Evolutionary conservation across 2,113 vertebrate genomes (phyloP).

Genomic region (Tympanuchus pallidicinctus): DNA sequence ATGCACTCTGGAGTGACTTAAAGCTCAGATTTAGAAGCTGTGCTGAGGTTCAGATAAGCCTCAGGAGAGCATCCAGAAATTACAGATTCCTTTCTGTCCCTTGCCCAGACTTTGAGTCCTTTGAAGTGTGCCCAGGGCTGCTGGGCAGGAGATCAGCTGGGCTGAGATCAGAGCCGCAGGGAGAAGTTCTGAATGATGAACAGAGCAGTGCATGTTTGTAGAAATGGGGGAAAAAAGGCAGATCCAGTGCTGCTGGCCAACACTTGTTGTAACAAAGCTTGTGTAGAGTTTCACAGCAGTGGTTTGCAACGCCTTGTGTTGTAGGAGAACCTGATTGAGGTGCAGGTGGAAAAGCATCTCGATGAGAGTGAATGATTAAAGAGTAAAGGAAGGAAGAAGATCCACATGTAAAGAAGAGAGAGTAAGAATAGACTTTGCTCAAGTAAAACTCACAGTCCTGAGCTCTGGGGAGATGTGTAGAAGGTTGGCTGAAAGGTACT

Average conservation of each 20-base stretch:
- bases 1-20: background rate
- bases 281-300: fast-evolving
- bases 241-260: background rate
- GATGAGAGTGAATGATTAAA: background rate
- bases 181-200: background rate
- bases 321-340: background rate
- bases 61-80: conserved; percentile 1
- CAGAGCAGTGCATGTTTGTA: background rate
- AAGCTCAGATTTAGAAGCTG: background rate
- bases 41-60: background rate
- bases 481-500: background rate
- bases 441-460: background rate
- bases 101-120: background rate
- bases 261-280: background rate
- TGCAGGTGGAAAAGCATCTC: background rate
- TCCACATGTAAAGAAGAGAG: background rate
- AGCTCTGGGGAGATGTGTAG: background rate
- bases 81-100: background rate
- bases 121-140: conserved; percentile 42
- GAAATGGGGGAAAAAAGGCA: background rate
- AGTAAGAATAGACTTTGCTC: background rate
- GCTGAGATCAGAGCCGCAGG: conserved; percentile 11
- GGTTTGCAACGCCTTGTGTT: background rate
- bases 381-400: background rate
- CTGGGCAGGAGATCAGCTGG: conserved; percentile 55